Evolutionary conservation across 2,888 invertebrate genomes (phyloP).

Genomic region (Lasius fuliginosus): DNA sequence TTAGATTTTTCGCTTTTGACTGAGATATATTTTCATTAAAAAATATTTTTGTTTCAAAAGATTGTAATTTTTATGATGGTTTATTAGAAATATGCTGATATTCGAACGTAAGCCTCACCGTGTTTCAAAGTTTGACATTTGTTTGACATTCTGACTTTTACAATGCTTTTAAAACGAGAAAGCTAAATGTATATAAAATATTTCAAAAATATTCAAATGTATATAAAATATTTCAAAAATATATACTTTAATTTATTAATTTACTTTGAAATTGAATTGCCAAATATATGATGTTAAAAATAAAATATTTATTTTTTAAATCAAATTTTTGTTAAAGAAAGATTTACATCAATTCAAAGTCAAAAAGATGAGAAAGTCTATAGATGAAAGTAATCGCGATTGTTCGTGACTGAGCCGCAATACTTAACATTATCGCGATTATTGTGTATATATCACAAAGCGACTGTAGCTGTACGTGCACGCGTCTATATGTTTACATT

Average conservation of each 20-base stretch:
- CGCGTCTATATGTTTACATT: background rate
- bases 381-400: background rate
- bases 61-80: background rate
- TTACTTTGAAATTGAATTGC: background rate
- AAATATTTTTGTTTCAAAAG: background rate
- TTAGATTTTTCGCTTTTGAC: background rate
- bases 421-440: background rate
- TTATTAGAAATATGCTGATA: constrained; percentile 2
- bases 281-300: background rate
- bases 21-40: background rate
- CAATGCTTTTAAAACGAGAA: background rate
- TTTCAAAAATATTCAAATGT: background rate
- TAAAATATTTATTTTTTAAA: background rate
- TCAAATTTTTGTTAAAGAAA: constrained; percentile 2
- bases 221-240: background rate
- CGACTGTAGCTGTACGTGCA: no score
- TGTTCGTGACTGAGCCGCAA: background rate
- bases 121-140: background rate
- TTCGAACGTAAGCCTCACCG: background rate
- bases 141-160: constrained; percentile 6
- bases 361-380: background rate
- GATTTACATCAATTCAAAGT: background rate
- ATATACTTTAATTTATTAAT: background rate
- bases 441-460: background rate
- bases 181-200: no score